phyloP scores from a whole-genome alignment of 1,140 invertebrate genomes.

The Drosophila hydei region DNA sequence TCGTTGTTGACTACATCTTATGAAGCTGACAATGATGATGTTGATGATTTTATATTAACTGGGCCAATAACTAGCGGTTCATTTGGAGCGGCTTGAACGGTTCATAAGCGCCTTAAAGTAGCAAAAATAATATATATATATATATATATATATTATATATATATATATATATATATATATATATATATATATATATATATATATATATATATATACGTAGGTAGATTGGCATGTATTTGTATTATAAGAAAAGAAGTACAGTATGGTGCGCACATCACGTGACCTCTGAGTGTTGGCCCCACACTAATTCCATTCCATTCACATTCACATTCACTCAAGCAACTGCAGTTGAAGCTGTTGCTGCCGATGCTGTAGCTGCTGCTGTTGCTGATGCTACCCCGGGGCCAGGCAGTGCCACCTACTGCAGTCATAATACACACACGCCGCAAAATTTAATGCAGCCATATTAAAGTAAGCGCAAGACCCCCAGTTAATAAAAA shows the following conservation, averaged over 20 bases:
- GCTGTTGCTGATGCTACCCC: constrained; percentile 7
- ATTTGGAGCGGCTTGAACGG: constrained; percentile 25
- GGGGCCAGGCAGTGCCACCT: constrained; percentile 64
- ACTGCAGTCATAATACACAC: constrained; percentile 76
- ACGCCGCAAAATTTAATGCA: constrained; percentile 69
- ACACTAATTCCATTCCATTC: constrained; percentile 42
- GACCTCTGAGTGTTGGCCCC: constrained; percentile 62
- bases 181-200: neutral
- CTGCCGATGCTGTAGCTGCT: constrained; percentile 8
- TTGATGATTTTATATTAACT: constrained; percentile 25
- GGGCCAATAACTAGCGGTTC: constrained; percentile 33
- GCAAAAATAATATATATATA: constrained; percentile 5
- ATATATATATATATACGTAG: neutral
- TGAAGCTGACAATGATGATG: constrained; percentile 20
- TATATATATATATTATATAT: neutral
- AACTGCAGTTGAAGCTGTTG: constrained; percentile 15
- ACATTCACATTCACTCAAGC: constrained; percentile 32
- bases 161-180: neutral
- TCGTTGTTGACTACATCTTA: neutral
- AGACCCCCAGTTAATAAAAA: constrained; percentile 68
- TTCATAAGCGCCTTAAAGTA: constrained; percentile 29
- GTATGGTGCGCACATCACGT: constrained; percentile 61
- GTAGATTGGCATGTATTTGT: no score
- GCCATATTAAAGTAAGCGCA: constrained; percentile 73
- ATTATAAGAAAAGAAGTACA: constrained; percentile 11